phyloP scores from a whole-genome alignment of 2,797 vertebrate genomes.

The Chlorospingus flavigularis region DNA sequence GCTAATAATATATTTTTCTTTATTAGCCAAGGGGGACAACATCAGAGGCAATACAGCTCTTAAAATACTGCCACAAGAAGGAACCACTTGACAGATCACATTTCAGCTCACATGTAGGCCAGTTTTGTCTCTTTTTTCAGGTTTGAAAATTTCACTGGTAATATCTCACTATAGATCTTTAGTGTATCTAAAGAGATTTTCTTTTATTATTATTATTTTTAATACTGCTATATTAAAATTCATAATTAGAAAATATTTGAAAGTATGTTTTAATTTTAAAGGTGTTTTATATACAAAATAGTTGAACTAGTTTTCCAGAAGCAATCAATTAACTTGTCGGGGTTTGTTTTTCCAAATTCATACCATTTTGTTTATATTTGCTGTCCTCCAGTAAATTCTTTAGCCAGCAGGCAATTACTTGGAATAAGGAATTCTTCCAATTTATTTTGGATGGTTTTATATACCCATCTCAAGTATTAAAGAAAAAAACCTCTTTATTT shows the following conservation, averaged over 20 bases:
- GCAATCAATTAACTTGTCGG: background rate
- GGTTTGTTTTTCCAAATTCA: background rate
- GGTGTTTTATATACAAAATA: background rate
- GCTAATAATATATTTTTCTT: slow-evolving; percentile 62
- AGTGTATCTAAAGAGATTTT: background rate
- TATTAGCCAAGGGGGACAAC: slow-evolving; percentile 71
- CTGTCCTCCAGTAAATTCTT: background rate
- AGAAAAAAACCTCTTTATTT: background rate
- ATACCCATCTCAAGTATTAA: background rate
- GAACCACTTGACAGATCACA: slow-evolving; percentile 71
- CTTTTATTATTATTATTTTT: background rate
- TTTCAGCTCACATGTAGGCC: slow-evolving; percentile 65
- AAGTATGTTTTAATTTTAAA: background rate
- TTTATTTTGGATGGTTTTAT: slow-evolving; percentile 2
- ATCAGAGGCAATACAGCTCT: slow-evolving; percentile 76
- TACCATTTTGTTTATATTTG: background rate
- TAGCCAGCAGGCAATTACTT: background rate
- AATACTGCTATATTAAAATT: background rate
- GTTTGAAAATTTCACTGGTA: slow-evolving; percentile 1
- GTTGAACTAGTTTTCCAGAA: background rate
- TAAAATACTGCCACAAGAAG: slow-evolving; percentile 74
- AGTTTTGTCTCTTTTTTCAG: background rate
- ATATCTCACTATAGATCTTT: background rate
- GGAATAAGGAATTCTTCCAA: background rate
- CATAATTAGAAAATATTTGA: background rate